Evolutionary conservation across 1,140 invertebrate species (phyloP), one percentile per base, ranked within the genome.

Genomic region (Diachasmimorpha longicaudata): DNA sequence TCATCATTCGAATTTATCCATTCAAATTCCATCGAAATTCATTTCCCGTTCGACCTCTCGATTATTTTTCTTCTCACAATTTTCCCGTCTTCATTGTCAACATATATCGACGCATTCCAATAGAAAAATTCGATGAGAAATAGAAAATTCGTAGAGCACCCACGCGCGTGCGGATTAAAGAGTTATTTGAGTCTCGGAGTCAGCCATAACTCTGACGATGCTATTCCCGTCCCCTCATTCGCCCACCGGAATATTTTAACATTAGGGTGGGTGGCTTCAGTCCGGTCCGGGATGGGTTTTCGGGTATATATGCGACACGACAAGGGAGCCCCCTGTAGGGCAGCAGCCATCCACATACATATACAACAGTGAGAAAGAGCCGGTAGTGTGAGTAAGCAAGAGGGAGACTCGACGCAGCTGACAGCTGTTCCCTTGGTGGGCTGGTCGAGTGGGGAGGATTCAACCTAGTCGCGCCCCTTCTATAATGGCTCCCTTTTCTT

Each of bases 401-500:
- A 83, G 79, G 80, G 83, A 84, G 81, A 46, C 31, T 31, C 31
- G 79, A 85, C 84, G 84, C 85, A 87, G 85, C 86, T 88, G 87
- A 88, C 87, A 88, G 87, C 87, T 88, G 88, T 88, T 89, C 86
- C 86, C 84, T 86, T 85, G 87, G 87, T 89, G 88, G 87, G 87
- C 87, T 86, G 87, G 85, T 84, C 87, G 86, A 68, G 87, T 82
- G 84, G 87, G 88, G 87, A 88, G 87, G 88, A 89, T 88, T 88
- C 87, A 87, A 83, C 86, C 87, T 89, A 89, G 88, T 88, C 88
- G 88, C 88, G 88, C 88, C 88, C 88, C 88, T 89, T 89, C 88
- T 87, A 89, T 89, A 89, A 89, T 89, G 88, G 88, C 88, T 89
- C 87, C 88, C 87, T 88, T 88, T 89, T 87, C 87, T 88, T 89